Percentiles rank a stretch among this genome's conserved stretches.
phyloP scores from a whole-genome alignment of 2,797 vertebrate species.

The Myiothlypis coronata region DNA sequence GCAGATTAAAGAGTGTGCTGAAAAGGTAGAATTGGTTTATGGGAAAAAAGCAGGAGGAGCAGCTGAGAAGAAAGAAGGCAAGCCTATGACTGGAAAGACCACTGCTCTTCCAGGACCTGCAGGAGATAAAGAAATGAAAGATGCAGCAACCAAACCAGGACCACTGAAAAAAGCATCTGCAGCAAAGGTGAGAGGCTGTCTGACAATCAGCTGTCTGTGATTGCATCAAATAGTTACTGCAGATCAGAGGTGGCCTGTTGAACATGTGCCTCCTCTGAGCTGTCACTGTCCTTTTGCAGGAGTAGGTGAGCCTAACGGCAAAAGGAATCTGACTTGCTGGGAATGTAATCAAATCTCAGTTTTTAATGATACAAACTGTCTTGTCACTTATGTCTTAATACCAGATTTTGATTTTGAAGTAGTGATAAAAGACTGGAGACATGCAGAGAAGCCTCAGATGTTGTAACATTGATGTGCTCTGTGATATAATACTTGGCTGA shows the following conservation, averaged over 20 bases:
- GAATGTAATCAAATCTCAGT: neutral
- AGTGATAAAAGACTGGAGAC: neutral
- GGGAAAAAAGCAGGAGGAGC: slow-evolving; percentile 78
- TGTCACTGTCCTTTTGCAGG: neutral
- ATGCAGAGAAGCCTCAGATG: neutral
- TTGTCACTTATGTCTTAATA: neutral
- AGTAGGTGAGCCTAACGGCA: neutral
- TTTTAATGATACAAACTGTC: neutral
- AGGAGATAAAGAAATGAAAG: slow-evolving; percentile 75
- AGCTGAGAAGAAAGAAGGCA: slow-evolving; percentile 81
- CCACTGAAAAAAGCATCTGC: slow-evolving; percentile 80
- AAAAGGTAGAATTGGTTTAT: slow-evolving; percentile 88
- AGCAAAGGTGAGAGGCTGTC: slow-evolving; percentile 78
- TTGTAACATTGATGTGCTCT: neutral
- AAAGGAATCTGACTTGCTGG: neutral
- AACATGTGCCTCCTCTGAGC: neutral
- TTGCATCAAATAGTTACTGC: neutral
- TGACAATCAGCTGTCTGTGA: neutral
- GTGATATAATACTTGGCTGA: neutral
- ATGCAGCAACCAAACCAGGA: slow-evolving; percentile 74
- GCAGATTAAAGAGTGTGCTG: slow-evolving; percentile 94
- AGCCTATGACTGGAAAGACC: slow-evolving; percentile 74
- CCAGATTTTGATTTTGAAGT: neutral
- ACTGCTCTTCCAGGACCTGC: slow-evolving; percentile 73
- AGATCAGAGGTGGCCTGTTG: neutral